Evolutionary conservation across 2,888 invertebrate genomes (phyloP).

Genomic region (Drosophila subsilvestris): DNA sequence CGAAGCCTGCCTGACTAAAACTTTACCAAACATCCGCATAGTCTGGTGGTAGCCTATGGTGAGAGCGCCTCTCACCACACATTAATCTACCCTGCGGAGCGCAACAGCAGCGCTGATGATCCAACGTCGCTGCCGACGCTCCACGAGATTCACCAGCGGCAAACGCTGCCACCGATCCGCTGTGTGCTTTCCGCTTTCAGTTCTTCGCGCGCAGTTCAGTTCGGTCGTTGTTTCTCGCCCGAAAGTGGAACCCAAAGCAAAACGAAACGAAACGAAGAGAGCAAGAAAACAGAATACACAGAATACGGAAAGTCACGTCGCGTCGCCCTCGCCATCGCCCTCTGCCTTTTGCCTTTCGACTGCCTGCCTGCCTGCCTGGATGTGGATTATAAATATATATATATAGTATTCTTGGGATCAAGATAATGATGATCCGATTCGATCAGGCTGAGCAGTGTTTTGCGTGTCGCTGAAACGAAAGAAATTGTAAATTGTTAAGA

Average conservation of each 20-base stretch:
- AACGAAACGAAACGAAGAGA: slow-evolving; percentile 13
- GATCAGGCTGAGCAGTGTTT: slow-evolving; percentile 65
- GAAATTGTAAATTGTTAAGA: neutral
- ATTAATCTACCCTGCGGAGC: neutral
- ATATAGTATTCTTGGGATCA: slow-evolving; percentile 30
- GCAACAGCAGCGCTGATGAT: slow-evolving; percentile 1
- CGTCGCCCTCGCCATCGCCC: slow-evolving; percentile 42
- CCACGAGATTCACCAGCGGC: slow-evolving; percentile 5
- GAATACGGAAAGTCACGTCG: slow-evolving; percentile 6
- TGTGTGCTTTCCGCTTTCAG: slow-evolving; percentile 57
- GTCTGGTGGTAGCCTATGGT: too few species aligned
- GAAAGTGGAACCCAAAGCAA: slow-evolving; percentile 55
- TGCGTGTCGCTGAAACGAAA: slow-evolving; percentile 8
- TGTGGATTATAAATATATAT: slow-evolving; percentile 32
- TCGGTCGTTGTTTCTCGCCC: slow-evolving; percentile 40
- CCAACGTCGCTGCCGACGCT: slow-evolving; percentile 40
- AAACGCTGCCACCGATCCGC: slow-evolving; percentile 25
- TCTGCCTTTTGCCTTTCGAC: slow-evolving; percentile 15
- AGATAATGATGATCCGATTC: slow-evolving; percentile 60
- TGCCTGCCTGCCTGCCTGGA: slow-evolving; percentile 15
- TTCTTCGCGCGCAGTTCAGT: slow-evolving; percentile 9
- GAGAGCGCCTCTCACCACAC: neutral
- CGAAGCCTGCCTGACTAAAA: too few species aligned
- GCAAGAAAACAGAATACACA: slow-evolving; percentile 17
- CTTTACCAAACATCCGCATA: too few species aligned